phyloP scores from a whole-genome alignment of 2,113 vertebrate genomes.

The Dinomys branickii region DNA sequence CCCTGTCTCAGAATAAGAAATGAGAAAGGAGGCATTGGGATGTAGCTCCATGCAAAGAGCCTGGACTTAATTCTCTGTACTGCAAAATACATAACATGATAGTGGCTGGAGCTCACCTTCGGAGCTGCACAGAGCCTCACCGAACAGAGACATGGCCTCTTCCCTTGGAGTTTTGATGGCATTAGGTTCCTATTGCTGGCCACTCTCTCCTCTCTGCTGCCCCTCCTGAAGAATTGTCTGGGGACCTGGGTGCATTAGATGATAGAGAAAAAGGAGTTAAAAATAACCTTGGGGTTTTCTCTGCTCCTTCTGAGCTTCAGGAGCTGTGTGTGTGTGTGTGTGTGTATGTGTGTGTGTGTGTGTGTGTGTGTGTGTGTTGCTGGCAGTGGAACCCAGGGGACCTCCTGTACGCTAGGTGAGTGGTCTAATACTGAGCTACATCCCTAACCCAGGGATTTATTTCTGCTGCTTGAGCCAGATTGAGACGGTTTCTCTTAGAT shows the following conservation, averaged over 20 bases:
- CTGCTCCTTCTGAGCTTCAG: background rate
- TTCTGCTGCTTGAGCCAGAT: background rate
- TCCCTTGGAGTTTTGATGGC: background rate
- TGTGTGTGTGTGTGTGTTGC: background rate
- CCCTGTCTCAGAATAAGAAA: background rate
- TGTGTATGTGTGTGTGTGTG: background rate
- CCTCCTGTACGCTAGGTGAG: background rate
- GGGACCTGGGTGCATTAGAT: background rate
- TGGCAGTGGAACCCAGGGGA: no score
- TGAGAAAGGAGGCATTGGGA: background rate
- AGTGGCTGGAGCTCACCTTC: background rate
- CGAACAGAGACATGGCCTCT: background rate
- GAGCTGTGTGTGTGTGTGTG: background rate
- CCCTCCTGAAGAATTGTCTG: background rate
- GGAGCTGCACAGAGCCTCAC: background rate
- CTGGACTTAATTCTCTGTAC: background rate
- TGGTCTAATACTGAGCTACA: background rate
- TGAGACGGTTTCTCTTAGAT: background rate
- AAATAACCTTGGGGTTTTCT: background rate
- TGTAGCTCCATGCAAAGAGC: background rate
- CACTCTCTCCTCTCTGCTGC: background rate
- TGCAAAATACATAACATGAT: background rate
- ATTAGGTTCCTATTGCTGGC: background rate
- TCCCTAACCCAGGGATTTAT: background rate
- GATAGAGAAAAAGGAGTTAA: background rate